Evolutionary conservation across 1,140 invertebrate genomes (phyloP).

Genomic region (Brachionus asplanchnoidis): DNA sequence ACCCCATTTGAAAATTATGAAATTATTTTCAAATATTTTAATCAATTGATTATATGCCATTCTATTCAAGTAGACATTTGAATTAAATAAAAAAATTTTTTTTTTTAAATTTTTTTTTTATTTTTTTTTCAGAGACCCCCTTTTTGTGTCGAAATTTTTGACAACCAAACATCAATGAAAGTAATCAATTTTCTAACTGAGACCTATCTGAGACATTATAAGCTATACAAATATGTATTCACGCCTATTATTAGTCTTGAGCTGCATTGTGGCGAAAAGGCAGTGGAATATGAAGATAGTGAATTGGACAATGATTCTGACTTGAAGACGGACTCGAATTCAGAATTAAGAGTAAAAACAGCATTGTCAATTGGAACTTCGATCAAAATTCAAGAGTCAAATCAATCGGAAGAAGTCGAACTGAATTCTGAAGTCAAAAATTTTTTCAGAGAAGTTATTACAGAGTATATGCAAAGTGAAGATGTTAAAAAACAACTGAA

Average conservation of each 20-base stretch:
- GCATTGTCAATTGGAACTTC: background rate
- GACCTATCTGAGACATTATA: conserved; percentile 25
- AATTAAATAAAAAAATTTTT: background rate
- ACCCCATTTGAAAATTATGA: conserved; percentile 39
- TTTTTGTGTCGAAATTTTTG: conserved; percentile 31
- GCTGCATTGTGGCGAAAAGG: conserved; percentile 4
- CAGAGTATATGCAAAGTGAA: background rate
- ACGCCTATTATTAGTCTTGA: conserved; percentile 31
- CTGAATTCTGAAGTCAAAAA: background rate
- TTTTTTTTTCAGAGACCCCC: conserved; percentile 31
- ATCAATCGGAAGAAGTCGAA: background rate
- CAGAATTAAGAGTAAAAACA: background rate
- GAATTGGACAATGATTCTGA: conserved; percentile 10
- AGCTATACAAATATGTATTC: conserved; percentile 22
- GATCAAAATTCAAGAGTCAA: background rate
- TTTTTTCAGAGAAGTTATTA: background rate
- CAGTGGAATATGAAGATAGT: background rate
- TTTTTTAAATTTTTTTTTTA: background rate
- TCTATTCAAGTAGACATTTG: conserved; percentile 26
- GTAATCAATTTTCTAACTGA: background rate
- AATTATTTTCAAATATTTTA: background rate
- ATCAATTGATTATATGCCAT: conserved; percentile 21
- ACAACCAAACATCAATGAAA: background rate
- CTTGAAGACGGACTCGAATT: conserved; percentile 30
- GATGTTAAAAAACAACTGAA: background rate